Evolutionary conservation across 2,797 vertebrate species (phyloP), one percentile per base, ranked within the genome.

Genomic region (Melopsittacus undulatus): DNA sequence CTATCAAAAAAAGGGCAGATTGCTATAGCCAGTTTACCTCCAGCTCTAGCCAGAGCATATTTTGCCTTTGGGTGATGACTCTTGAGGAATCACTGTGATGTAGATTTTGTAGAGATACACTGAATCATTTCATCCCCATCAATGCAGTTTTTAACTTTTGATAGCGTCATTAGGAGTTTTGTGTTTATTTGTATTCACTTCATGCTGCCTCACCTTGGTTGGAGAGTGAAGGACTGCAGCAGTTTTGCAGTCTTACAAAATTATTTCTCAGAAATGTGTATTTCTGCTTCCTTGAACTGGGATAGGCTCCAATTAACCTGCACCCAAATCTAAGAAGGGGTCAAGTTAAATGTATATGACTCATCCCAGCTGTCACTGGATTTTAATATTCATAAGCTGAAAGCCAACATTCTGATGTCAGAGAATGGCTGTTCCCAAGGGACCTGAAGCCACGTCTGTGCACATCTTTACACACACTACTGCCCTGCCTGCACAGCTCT

Each of bases 401-500:
- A 96, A 95, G 88, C 45, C 73, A 87, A 87, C 57, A 13, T 20
- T 21, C 54, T 24, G 67, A 72, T 54, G 92, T 69, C 87, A 93
- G 90, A 89, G 84, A 82, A 80, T 13, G 69, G 73, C 95, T 61
- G 62, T 3, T 83, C 94, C 88, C 92, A 14, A 30, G 75, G 95
- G 95, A 88, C 46, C n/a, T 42, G 49, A 30, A 83, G 89, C 92
- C 95, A 32, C 23, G 32, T 77, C 72, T 89, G 40, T 43, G 87
- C 85, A 94, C 88, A 92, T 96, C 96, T 97, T 87, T 66, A 56
- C 80, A 84, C 84, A 83, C 80, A n/a, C 75, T 54, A 86, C n/a
- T 95, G 89, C 89, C 20, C 8, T 57, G 87, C 70, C 92, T 40
- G 87, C 48, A 29, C 79, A 83, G 84, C 92, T 96, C 82, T 69